Evolutionary conservation across 1,140 invertebrate species (phyloP).

Genomic region (Gonatopus flavifemur): DNA sequence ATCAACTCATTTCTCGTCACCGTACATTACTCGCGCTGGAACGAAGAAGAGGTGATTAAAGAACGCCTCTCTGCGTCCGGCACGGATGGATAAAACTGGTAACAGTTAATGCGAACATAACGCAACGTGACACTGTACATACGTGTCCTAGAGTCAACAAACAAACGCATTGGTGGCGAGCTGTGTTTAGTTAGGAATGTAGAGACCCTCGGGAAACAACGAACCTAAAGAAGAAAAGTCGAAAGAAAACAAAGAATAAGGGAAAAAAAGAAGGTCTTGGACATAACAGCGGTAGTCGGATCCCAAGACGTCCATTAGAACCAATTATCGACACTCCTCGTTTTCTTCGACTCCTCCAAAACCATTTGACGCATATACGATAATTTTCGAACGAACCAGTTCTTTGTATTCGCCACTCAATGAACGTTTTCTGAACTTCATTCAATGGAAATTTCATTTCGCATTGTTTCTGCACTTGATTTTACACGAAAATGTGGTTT

Average conservation of each 20-base stretch:
- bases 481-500: too few species aligned
- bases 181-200: constrained; percentile 3
- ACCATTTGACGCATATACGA: too few species aligned
- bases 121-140: constrained; percentile 20
- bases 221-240: too few species aligned
- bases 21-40: too few species aligned
- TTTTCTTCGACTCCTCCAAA: too few species aligned
- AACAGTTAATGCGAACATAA: constrained; percentile 24
- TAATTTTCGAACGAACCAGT: too few species aligned
- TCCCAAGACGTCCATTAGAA: constrained; percentile 34
- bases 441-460: too few species aligned
- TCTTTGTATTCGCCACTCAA: too few species aligned
- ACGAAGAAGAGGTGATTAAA: constrained; percentile 17
- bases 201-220: not conserved
- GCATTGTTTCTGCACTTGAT: too few species aligned
- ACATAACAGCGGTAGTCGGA: constrained; percentile 29
- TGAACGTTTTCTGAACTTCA: too few species aligned
- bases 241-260: too few species aligned
- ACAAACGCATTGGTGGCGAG: not conserved
- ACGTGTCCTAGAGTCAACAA: constrained; percentile 5
- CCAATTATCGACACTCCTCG: constrained; percentile 39
- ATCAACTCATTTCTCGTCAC: too few species aligned
- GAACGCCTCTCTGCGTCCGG: constrained; percentile 9
- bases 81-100: constrained; percentile 22
- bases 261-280: constrained; percentile 21